Base-by-base conservation (phyloP, 2,113 vertebrate genomes). In the Lontra canadensis region DNA sequence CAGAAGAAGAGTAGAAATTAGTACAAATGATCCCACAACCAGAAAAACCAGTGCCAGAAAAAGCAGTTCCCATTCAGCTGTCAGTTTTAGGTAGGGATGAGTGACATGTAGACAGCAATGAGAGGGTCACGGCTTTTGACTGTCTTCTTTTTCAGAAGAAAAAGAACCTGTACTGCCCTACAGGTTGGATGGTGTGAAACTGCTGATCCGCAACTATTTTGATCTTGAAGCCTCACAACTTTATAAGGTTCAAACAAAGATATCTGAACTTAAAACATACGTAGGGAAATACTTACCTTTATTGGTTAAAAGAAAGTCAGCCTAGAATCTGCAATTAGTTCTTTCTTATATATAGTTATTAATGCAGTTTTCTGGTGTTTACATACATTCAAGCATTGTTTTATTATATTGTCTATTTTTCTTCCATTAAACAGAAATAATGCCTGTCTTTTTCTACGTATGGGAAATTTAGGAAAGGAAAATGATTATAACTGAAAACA, bases 11-110 rank as follows among this genome's bases (percentile, higher is more conserved):
- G 29, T 86, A 13, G 34, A 93, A 90, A 80, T 74, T 57, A 59
- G 73, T 74, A 90, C 36, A 86, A 92, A 90, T 74, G 29, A 49
- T 49, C 36, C 39, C 13, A 23, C 10, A 89, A 47, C 47, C 63
- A 94, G 69, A 92, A 71, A 89, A 61, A 79, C 29, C 42, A 55
- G n/a, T 55, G 57, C 57, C 63, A 94, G 69, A 92, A 69, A 89
- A 61, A 79, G n/a, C 42, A 47, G n/a, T 55, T 71, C 13, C 25
- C 25, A 71, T 52, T 36, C 55, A 49, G 20, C 15, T 94, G 39
- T 73, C 71, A 90, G 61, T 79, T 92, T 89, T 44, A 89, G 44
- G 69, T 36, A 89, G 36, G 69, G 25, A 23, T 73, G 42, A 89
- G 1, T 67, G 59, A 20, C 14, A 81, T 80, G 63, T 17, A n/a